Evolutionary conservation across 2,113 vertebrate species (phyloP).

Genomic region (Notothenia rossii): DNA sequence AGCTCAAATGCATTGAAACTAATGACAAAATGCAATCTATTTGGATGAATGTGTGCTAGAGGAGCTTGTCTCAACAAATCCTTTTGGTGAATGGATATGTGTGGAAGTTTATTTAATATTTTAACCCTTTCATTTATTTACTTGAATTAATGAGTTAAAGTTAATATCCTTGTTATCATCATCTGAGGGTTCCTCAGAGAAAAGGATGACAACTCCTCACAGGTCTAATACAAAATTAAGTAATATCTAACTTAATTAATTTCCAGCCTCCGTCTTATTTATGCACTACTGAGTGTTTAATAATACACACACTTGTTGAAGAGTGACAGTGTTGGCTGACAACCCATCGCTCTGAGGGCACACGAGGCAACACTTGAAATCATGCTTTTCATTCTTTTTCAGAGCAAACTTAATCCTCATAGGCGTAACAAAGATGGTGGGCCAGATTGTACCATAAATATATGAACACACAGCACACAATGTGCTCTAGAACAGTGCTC

Average conservation of each 20-base stretch:
- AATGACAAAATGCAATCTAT: not conserved
- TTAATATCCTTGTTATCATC: constrained; percentile 3
- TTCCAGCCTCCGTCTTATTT: constrained; percentile 12
- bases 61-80: not conserved
- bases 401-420: not conserved
- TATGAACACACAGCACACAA: constrained; percentile 15
- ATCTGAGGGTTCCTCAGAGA: constrained; percentile 15
- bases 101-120: not conserved
- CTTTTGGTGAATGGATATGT: not conserved
- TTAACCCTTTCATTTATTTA: not conserved
- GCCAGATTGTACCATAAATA: constrained; percentile 2
- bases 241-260: constrained; percentile 7
- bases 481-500: not conserved
- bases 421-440: constrained; percentile 8
- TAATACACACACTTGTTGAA: not conserved
- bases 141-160: not conserved
- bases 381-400: not conserved
- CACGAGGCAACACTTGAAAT: not conserved
- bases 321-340: not conserved
- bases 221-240: constrained; percentile 2
- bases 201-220: not conserved
- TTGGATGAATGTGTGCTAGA: not conserved
- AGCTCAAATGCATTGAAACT: not conserved
- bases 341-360: not conserved
- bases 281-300: constrained; percentile 11